Base-by-base conservation (phyloP, 2,797 vertebrate species). In the Falco naumanni region DNA sequence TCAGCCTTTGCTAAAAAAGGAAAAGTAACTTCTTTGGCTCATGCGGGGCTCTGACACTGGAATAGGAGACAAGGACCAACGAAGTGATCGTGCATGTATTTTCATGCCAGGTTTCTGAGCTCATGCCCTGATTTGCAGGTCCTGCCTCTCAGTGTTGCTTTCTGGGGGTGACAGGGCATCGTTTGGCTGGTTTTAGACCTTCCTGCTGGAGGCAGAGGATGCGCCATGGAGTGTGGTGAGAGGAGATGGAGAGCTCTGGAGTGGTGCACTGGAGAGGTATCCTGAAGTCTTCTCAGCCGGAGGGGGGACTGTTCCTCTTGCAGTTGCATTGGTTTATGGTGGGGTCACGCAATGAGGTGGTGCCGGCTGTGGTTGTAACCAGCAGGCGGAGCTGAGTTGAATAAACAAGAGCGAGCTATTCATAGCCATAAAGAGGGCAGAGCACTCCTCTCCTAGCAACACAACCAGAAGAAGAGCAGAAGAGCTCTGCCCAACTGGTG, bases 371-470 rank as follows among this genome's bases (percentile, higher is more conserved):
- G 95, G 92, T 91, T 97, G 95, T 96, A 96, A 97, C 95, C 96
- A 95, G 95, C 95, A 97, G 97, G 96, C 95, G 97, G 96, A 97
- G 93, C 92, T 95, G 95, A 70, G 89, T 92, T 95, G 97, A 84
- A 96, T 95, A 91, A 96, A 97, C 95, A 97, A 95, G 93, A 85
- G 45, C 3, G 84, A 95, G 92, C 96, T 96, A 96, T 96, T 96
- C 97, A 97, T 97, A 97, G 94, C 89, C 94, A 81, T n/a, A 78
- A 86, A 91, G 94, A 97, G 94, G 89, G 92, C 96, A 95, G 87
- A 97, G 96, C 91, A 29, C 89, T 96, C 76, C 90, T 96, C 95
- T 97, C 97, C 97, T 97, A 97, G 97, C 97, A 97, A 97, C 97
- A 95, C 94, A 96, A 95, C 89, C 86, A 85, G 94, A 77, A 86